A percentile compares a stretch with the other conserved stretches of the same genome.
Conservation (phyloP, 1,140 invertebrate species). For the Sesamia nonagrioides region DNA sequence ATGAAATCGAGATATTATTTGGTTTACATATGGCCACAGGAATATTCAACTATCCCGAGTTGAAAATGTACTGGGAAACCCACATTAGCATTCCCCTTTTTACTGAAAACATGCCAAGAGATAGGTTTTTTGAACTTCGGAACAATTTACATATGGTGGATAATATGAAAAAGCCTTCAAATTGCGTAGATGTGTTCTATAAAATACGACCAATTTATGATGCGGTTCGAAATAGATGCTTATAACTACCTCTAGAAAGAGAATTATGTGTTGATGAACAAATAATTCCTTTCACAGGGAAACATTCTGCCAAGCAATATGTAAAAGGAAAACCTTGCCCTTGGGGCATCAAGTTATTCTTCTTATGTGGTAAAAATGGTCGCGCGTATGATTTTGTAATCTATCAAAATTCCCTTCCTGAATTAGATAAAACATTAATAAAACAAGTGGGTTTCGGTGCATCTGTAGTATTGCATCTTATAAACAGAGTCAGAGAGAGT, state of each 20-base stretch:
- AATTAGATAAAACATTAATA: conserved; percentile 59
- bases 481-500: conserved; percentile 64
- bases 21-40: conserved; percentile 63
- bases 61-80: conserved; percentile 62
- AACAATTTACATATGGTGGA: conserved; percentile 66
- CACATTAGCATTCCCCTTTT: conserved; percentile 10
- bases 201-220: conserved; percentile 64
- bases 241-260: conserved; percentile 62
- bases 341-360: conserved; percentile 59
- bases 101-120: conserved; percentile 58
- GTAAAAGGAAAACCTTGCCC: conserved; percentile 63
- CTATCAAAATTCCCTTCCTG: conserved; percentile 62
- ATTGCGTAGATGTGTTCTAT: conserved; percentile 62
- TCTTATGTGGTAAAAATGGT: conserved; percentile 64
- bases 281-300: conserved; percentile 65
- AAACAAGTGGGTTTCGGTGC: conserved; percentile 63
- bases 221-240: conserved; percentile 61
- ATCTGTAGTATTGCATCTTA: conserved; percentile 62
- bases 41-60: conserved; percentile 25
- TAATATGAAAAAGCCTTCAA: conserved; percentile 58
- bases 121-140: conserved; percentile 64
- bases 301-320: conserved; percentile 61
- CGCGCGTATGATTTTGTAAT: conserved; percentile 59
- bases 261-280: conserved; percentile 63
- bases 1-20: conserved; percentile 63